A percentile compares a stretch with the other conserved stretches of the same genome.
Conservation (phyloP, 2,797 vertebrate genomes). For the Oreortyx pictus region DNA sequence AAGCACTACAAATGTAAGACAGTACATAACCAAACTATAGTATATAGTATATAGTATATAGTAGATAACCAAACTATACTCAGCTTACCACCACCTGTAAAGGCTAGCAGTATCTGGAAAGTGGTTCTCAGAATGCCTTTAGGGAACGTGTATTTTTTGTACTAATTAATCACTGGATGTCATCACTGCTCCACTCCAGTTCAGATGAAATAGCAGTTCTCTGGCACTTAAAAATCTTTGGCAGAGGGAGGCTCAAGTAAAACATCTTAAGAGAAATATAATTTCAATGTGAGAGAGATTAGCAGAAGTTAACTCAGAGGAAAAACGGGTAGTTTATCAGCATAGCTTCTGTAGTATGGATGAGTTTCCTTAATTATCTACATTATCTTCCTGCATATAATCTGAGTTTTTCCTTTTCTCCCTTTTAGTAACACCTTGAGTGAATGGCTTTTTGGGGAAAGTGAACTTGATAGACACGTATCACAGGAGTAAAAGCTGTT, state of each 20-base stretch:
- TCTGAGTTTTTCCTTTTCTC: not conserved
- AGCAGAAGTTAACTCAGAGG: constrained; percentile 19
- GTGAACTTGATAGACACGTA: not conserved
- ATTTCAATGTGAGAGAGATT: constrained; percentile 39
- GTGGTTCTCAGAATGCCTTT: constrained; percentile 69
- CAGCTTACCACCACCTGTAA: constrained; percentile 72
- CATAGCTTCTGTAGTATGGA: not conserved
- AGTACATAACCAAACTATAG: too few relatives aligned
- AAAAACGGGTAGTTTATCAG: not conserved
- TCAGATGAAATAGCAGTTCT: constrained; percentile 69
- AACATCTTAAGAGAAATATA: constrained; percentile 40
- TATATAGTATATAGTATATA: too few relatives aligned
- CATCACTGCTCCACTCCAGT: constrained; percentile 64
- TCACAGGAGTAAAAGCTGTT: not conserved
- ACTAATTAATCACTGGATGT: constrained; percentile 80
- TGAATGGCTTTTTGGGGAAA: not conserved
- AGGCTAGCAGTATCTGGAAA: constrained; percentile 71
- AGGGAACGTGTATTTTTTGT: constrained; percentile 71
- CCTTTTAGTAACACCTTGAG: not conserved
- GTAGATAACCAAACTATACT: constrained; percentile 70
- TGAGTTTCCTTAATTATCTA: constrained; percentile 8
- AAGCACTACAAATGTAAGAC: constrained; percentile 37
- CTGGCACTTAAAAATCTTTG: constrained; percentile 33
- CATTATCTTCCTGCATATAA: constrained; percentile 3
- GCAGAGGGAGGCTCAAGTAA: constrained; percentile 52